Conservation (phyloP, 1,140 invertebrate genomes). For the Chironomus striatipennis region DNA sequence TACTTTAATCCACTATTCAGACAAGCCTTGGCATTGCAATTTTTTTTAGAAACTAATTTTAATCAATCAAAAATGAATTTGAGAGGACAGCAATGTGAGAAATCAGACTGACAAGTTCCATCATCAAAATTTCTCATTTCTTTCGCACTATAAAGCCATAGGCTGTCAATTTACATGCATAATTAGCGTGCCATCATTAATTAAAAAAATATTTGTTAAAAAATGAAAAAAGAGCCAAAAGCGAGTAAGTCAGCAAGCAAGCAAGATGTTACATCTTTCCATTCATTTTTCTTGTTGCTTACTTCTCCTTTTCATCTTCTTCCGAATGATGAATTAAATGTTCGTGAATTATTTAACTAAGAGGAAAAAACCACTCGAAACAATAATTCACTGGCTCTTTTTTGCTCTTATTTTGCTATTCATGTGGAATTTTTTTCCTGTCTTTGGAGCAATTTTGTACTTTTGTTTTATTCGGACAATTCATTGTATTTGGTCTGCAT, state of each 20-base stretch:
- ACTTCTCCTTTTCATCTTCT: too few species aligned
- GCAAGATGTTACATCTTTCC: neutral
- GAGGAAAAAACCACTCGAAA: neutral
- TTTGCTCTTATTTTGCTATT: neutral
- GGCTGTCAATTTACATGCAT: neutral
- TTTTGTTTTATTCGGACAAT: too few species aligned
- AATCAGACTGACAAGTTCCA: too few species aligned
- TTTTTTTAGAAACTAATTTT: too few species aligned
- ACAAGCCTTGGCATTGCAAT: too few species aligned
- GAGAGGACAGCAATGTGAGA: too few species aligned
- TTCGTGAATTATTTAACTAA: neutral
- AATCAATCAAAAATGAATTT: too few species aligned
- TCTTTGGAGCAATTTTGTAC: too few species aligned
- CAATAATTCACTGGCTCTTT: neutral
- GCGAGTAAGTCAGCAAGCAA: neutral
- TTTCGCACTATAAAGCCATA: neutral
- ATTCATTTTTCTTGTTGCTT: too few species aligned
- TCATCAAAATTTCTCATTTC: neutral
- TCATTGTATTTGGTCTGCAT: too few species aligned
- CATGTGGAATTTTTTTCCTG: neutral
- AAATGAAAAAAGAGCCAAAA: too few species aligned
- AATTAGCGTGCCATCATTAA: conserved; percentile 8
- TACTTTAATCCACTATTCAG: too few species aligned
- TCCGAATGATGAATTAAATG: neutral
- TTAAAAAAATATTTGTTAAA: neutral